phyloP scores from a whole-genome alignment of 2,888 invertebrate species.

The Drosophila fulvimacula region DNA sequence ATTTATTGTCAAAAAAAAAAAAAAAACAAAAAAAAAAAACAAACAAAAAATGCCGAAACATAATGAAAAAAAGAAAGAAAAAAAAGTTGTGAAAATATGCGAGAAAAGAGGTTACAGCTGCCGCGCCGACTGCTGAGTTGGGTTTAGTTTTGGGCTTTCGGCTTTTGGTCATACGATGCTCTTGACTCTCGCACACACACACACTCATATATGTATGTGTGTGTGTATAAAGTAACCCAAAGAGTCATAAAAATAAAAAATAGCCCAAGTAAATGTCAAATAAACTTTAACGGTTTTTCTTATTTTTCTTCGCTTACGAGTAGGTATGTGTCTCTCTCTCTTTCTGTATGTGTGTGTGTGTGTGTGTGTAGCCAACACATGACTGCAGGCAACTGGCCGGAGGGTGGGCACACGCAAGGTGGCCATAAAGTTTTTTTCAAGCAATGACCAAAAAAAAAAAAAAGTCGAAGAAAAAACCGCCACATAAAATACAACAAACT shows the following conservation, averaged over 20 bases:
- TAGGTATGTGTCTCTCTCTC: not conserved
- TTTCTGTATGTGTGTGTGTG: not conserved
- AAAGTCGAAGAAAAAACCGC: slow-evolving; percentile 45
- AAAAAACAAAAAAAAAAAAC: slow-evolving; percentile 31
- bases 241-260: slow-evolving; percentile 82
- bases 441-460: slow-evolving; percentile 48
- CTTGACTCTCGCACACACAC: slow-evolving; percentile 14
- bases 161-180: slow-evolving; percentile 24
- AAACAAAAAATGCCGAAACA: slow-evolving; percentile 7
- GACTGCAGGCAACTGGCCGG: slow-evolving; percentile 3
- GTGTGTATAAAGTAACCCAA: slow-evolving; percentile 54
- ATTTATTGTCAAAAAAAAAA: slow-evolving; percentile 66
- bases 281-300: slow-evolving; percentile 80
- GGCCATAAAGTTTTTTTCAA: slow-evolving; percentile 55
- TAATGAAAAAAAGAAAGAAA: slow-evolving; percentile 37
- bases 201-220: not conserved
- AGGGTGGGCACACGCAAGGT: slow-evolving; percentile 49
- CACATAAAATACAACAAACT: slow-evolving; percentile 73
- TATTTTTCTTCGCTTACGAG: slow-evolving; percentile 33
- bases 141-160: slow-evolving; percentile 17
- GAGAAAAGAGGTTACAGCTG: slow-evolving; percentile 34
- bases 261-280: slow-evolving; percentile 82
- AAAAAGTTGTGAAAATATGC: slow-evolving; percentile 26
- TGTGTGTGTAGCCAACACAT: slow-evolving; percentile 28
- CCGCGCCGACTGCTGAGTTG: slow-evolving; percentile 20